A percentile compares a stretch with the other conserved stretches of the same genome.
These are phyloP conservation scores for Pedionomus torquatus DNA, from an alignment of 2,113 vertebrate genomes.

Conservation along the genomic window DNA sequence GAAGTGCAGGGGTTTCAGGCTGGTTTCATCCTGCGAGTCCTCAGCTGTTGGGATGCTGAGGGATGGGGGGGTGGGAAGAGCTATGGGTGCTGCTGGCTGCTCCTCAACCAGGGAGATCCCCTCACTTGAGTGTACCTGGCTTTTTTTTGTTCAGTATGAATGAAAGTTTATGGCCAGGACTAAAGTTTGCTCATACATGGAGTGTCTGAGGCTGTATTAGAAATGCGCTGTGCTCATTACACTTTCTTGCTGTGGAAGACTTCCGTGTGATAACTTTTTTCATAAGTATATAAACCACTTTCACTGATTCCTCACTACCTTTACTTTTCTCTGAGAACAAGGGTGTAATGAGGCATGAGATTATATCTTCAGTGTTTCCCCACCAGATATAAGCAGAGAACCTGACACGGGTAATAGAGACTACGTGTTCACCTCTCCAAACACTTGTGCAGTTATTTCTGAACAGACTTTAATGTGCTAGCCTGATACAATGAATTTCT, in stretches of 20 bases:
- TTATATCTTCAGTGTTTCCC: not conserved
- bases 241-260: not conserved
- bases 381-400: not conserved
- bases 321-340: not conserved
- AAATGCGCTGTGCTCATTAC: rapidly evolving
- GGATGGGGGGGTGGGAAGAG: not conserved
- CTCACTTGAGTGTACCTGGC: rapidly evolving
- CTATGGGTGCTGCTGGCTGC: not conserved
- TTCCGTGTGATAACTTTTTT: not conserved
- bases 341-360: not conserved
- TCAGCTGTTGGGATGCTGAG: not conserved
- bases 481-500: rapidly evolving
- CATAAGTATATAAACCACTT: not conserved
- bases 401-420: not conserved
- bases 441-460: not conserved
- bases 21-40: rapidly evolving
- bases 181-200: rapidly evolving
- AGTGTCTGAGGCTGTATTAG: not conserved
- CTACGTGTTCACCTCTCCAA: not conserved
- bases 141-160: not conserved
- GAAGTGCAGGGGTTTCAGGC: not conserved
- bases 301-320: not conserved
- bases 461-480: not conserved
- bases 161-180: not conserved
- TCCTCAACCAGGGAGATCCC: not conserved